Conservation (phyloP, 2,113 vertebrate genomes). For the Petromus typicus region DNA sequence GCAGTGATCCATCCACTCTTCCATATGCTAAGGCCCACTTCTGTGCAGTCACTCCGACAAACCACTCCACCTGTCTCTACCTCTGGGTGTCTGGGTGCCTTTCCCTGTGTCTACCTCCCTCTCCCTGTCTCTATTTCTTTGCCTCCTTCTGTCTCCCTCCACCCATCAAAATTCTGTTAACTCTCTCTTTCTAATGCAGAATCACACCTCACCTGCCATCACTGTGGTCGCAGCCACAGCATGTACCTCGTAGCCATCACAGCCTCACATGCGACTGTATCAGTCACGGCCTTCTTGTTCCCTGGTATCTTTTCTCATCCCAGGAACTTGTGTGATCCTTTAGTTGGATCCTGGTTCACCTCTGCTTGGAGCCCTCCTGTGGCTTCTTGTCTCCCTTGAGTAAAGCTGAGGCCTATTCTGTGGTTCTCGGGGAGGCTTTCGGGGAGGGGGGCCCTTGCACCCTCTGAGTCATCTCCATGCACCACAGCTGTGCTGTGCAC, state of each 20-base stretch:
- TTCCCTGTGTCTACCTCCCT: background rate
- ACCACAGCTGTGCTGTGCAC: background rate
- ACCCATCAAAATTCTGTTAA: background rate
- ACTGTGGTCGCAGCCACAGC: background rate
- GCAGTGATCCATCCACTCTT: background rate
- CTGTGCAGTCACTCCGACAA: background rate
- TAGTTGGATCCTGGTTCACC: background rate
- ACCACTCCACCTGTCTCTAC: no score
- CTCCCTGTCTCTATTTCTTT: no score
- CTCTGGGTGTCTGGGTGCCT: background rate
- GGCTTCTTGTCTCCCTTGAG: background rate
- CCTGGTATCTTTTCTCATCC: background rate
- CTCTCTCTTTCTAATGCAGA: background rate
- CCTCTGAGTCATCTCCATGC: background rate
- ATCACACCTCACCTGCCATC: no score
- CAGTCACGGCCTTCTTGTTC: background rate
- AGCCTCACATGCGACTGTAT: background rate
- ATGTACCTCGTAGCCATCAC: fast-evolving
- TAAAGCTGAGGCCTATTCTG: background rate
- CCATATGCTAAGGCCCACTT: background rate
- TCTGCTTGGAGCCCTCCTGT: background rate
- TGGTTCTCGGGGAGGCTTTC: fast-evolving
- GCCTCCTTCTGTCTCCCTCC: background rate
- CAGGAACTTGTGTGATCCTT: background rate
- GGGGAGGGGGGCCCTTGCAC: background rate